Base-by-base conservation (phyloP, 2,888 invertebrate genomes). In the Onchidella celtica region DNA sequence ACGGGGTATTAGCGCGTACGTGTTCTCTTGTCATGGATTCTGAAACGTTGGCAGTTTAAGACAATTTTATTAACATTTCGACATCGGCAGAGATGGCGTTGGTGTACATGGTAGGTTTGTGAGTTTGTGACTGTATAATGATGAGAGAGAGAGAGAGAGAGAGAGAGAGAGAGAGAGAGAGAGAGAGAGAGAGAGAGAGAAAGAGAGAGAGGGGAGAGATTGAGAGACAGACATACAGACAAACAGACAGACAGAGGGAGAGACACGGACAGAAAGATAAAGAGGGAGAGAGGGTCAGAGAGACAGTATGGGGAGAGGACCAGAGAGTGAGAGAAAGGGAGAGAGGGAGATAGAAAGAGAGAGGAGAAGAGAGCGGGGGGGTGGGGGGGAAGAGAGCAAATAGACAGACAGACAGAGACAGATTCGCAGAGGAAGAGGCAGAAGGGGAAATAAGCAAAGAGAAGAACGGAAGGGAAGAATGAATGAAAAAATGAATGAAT, bases 111-210 rank as follows among this genome's bases (percentile, higher is more conserved):
- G 47, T 47, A 17, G 6, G 47, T 47, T 6, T 47, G 47, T 47
- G 47, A 11, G 47, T 47, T 6, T 47, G 47, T 47, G 47, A 11
- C 9, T 47, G 47, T 47, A 17, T 47, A 17, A 11, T 6, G 6
- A 17, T 47, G 47, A 47, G 47, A 47, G 61, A 61, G 61, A 61
- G 61, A 61, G 65, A 14, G 27, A 14, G 65, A 65, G 65, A 65
- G 65, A 65, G 65, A 65, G 65, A 65, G 65, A 65, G 65, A 65
- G 65, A 65, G 65, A 65, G 65, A 65, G 65, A 3, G 11, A 2
- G 27, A n/a, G 27, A 65, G 65, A n/a, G 27, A 27, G 3, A 27
- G 65, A 65, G 27, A 65, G 65, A 65, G 65, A 65, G 65, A 65
- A 29, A 65, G 65, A 65, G 65, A 65, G 65, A 65, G n/a, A n/a